phyloP scores from a whole-genome alignment of 2,888 invertebrate genomes.

The Dynastes grantii region DNA sequence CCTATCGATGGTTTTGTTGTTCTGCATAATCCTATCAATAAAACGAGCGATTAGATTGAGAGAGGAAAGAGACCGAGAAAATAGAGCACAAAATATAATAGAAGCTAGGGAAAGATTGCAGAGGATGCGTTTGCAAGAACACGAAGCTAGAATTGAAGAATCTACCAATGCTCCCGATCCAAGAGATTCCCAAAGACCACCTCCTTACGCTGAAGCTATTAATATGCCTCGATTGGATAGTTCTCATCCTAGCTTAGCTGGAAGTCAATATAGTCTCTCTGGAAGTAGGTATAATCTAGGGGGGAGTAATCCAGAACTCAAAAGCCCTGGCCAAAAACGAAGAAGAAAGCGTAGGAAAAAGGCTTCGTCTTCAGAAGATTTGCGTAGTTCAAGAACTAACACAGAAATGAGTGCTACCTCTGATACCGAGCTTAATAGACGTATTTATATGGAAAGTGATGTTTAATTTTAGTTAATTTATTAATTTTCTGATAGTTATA shows the following conservation, averaged over 20 bases:
- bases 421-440: constrained; percentile 48
- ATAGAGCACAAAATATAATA: constrained; percentile 73
- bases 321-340: constrained; percentile 59
- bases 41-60: constrained; percentile 74
- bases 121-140: constrained; percentile 71
- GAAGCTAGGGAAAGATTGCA: constrained; percentile 74
- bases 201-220: constrained; percentile 85
- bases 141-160: constrained; percentile 68
- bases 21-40: constrained; percentile 73
- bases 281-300: constrained; percentile 60
- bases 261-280: constrained; percentile 64
- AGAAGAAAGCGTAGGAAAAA: constrained; percentile 54
- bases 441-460: constrained; percentile 51
- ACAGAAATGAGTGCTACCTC: constrained; percentile 49
- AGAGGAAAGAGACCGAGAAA: constrained; percentile 67
- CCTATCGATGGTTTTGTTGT: constrained; percentile 72
- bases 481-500: constrained; percentile 32
- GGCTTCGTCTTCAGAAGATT: constrained; percentile 48
- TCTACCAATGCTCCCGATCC: constrained; percentile 79
- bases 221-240: constrained; percentile 80
- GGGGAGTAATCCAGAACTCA: constrained; percentile 63
- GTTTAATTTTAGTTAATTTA: constrained; percentile 49
- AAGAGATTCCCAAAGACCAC: constrained; percentile 80
- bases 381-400: constrained; percentile 40
- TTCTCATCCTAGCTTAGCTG: constrained; percentile 72